A percentile compares a stretch with the other conserved stretches of the same genome.
phyloP scores from a whole-genome alignment of 2,797 vertebrate genomes.

The Danio kyathit region DNA sequence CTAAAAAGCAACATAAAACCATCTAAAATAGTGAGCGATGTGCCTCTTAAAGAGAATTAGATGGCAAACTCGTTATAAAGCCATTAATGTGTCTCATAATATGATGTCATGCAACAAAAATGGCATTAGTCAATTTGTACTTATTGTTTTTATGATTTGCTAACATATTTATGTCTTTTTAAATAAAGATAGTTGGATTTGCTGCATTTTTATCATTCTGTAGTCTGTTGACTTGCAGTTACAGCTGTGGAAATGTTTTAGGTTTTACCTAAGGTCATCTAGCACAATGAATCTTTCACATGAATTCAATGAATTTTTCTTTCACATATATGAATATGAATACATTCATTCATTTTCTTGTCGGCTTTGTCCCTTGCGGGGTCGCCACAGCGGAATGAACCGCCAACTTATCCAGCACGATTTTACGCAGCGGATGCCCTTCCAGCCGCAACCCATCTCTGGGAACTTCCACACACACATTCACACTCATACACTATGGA shows the following conservation, averaged over 20 bases:
- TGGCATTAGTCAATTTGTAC: background rate
- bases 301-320: too few species aligned
- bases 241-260: background rate
- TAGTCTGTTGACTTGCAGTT: background rate
- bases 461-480: too few species aligned
- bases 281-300: background rate
- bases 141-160: background rate
- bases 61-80: background rate
- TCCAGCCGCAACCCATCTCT: too few species aligned
- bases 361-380: too few species aligned
- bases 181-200: background rate
- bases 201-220: background rate
- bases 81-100: background rate
- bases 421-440: too few species aligned
- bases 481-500: too few species aligned
- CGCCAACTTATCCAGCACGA: too few species aligned
- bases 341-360: too few species aligned
- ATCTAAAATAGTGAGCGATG: conserved; percentile 18
- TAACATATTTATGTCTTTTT: background rate
- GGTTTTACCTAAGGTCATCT: background rate
- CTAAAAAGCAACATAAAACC: conserved; percentile 30
- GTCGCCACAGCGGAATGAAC: too few species aligned
- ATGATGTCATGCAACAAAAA: background rate
- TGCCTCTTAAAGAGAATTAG: conserved; percentile 8
- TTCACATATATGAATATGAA: background rate